These are phyloP conservation scores for Fulica atra DNA, from an alignment of 2,113 vertebrate species.

Conservation along the genomic window DNA sequence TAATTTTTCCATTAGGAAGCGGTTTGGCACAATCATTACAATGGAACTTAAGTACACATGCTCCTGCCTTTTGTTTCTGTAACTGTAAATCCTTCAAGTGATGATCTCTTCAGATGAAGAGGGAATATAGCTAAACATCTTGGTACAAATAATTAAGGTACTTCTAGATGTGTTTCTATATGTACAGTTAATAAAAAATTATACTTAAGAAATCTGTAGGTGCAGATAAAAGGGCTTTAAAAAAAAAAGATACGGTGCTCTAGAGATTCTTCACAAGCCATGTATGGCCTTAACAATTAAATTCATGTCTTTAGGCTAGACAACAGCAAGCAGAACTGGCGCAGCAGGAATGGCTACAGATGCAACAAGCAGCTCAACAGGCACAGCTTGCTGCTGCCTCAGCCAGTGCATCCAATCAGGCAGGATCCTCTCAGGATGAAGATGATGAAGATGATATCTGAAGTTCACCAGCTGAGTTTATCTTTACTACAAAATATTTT, in stretches of 20 bases:
- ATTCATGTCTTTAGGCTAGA: slow-evolving; percentile 84
- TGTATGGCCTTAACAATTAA: not conserved
- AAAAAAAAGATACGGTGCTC: not conserved
- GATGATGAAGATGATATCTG: slow-evolving; percentile 98
- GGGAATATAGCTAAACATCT: not conserved
- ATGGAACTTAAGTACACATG: not conserved
- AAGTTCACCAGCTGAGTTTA: slow-evolving; percentile 77
- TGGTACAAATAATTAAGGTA: not conserved
- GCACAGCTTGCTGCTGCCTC: slow-evolving; percentile 95
- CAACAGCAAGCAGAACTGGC: slow-evolving; percentile 98
- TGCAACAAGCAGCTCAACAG: slow-evolving; percentile 98
- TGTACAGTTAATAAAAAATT: not conserved
- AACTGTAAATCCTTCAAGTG: not conserved
- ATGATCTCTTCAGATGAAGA: not conserved
- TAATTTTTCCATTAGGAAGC: not conserved
- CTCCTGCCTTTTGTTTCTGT: not conserved
- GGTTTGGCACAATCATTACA: not conserved
- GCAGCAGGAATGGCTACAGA: slow-evolving; percentile 98
- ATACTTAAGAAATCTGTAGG: not conserved
- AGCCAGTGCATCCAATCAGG: slow-evolving; percentile 90
- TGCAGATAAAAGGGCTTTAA: not conserved
- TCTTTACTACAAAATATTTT: slow-evolving; percentile 71
- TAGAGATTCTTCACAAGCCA: not conserved
- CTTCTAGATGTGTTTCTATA: not conserved
- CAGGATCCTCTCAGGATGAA: slow-evolving; percentile 97